Evolutionary conservation across 2,113 vertebrate species (phyloP).

Genomic region (Cinclus mexicanus): DNA sequence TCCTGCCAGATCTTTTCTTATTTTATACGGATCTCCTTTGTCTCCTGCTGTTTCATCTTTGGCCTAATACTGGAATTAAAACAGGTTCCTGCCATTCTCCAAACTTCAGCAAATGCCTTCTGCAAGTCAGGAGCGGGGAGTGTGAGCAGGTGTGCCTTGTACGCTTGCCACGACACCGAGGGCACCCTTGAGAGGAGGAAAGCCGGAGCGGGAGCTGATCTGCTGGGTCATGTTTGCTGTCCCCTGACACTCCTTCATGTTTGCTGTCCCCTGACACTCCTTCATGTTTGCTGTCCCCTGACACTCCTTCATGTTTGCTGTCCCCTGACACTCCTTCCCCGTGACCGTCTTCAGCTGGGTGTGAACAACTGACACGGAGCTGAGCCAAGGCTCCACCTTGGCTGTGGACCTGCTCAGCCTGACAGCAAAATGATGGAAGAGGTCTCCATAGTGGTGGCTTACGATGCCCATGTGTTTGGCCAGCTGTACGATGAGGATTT

Average conservation of each 20-base stretch:
- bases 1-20: neutral
- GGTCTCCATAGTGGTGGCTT: constrained; percentile 93
- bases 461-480: constrained; percentile 92
- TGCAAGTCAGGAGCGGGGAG: neutral
- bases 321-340: constrained; percentile 43
- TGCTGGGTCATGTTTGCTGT: neutral
- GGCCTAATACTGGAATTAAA: neutral
- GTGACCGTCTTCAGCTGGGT: constrained; percentile 46
- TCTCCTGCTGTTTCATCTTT: neutral
- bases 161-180: neutral
- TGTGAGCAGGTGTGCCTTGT: constrained; percentile 35
- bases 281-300: neutral
- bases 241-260: constrained; percentile 24
- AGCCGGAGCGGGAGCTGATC: neutral
- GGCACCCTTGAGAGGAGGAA: constrained; percentile 6
- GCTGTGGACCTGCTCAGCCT: neutral
- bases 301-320: neutral
- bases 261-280: neutral
- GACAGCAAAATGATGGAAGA: constrained; percentile 94
- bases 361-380: constrained; percentile 22
- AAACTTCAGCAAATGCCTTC: neutral
- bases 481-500: constrained; percentile 90
- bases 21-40: neutral
- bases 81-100: neutral
- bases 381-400: constrained; percentile 19